These are phyloP conservation scores for Lepus oiostolus DNA, from an alignment of 2,797 vertebrate species.

Conservation along the genomic window DNA sequence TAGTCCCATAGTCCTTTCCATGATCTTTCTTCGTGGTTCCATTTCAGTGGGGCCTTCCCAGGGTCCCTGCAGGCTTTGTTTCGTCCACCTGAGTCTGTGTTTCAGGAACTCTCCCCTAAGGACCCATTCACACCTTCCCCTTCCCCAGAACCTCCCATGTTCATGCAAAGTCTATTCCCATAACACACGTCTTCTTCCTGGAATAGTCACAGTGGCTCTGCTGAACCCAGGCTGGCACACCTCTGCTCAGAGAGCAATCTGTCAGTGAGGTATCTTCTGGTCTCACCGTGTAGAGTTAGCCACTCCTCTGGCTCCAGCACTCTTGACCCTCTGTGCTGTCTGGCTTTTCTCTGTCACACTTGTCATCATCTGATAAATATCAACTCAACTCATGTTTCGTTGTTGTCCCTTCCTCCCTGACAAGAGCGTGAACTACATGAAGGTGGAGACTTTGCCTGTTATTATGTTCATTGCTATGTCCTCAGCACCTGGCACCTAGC, in stretches of 20 bases:
- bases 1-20: not conserved
- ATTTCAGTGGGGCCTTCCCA: not conserved
- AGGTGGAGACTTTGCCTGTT: not conserved
- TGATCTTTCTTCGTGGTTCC: not conserved
- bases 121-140: not conserved
- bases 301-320: not conserved
- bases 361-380: too few relatives aligned
- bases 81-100: too few relatives aligned
- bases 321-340: not conserved
- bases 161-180: not conserved
- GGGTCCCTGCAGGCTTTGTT: not conserved
- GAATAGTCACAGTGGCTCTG: not conserved
- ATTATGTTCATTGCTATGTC: not conserved
- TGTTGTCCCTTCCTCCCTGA: not conserved
- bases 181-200: not conserved
- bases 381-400: not conserved
- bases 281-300: not conserved
- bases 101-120: not conserved
- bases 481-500: not conserved
- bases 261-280: not conserved
- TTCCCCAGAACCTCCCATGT: not conserved
- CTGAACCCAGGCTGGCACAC: not conserved
- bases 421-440: not conserved
- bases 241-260: not conserved
- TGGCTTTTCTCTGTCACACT: not conserved